These are phyloP conservation scores for Eulemur rubriventer DNA, from an alignment of 2,797 vertebrate genomes.

Conservation along the genomic window DNA sequence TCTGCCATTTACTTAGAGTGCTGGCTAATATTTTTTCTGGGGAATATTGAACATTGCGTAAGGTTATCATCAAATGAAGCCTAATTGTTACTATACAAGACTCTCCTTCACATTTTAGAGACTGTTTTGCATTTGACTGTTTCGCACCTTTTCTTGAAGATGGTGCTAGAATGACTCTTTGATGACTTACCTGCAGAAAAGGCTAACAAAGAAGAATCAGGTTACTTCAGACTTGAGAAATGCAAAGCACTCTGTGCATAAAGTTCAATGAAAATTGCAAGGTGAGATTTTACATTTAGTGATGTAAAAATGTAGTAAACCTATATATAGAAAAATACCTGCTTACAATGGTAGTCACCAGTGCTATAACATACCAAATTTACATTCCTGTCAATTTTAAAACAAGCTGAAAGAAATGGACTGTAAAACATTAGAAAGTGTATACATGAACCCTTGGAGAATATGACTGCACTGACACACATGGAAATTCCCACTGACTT, in stretches of 20 bases:
- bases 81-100: neutral
- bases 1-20: neutral
- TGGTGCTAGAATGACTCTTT: neutral
- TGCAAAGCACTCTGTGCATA: neutral
- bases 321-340: neutral
- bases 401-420: neutral
- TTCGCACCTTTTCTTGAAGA: neutral
- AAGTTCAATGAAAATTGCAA: slow-evolving; percentile 26
- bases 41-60: neutral
- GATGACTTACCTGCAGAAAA: neutral
- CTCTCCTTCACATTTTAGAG: neutral
- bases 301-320: neutral
- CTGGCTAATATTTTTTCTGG: neutral
- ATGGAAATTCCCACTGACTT: slow-evolving; percentile 34
- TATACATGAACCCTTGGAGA: neutral
- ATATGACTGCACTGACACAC: neutral
- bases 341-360: neutral
- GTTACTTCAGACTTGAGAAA: neutral
- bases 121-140: neutral
- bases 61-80: neutral
- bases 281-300: neutral
- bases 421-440: neutral
- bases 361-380: neutral
- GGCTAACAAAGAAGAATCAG: neutral
- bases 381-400: neutral